Base-by-base conservation (phyloP, 1,140 invertebrate species). In the Atta cephalotes region DNA sequence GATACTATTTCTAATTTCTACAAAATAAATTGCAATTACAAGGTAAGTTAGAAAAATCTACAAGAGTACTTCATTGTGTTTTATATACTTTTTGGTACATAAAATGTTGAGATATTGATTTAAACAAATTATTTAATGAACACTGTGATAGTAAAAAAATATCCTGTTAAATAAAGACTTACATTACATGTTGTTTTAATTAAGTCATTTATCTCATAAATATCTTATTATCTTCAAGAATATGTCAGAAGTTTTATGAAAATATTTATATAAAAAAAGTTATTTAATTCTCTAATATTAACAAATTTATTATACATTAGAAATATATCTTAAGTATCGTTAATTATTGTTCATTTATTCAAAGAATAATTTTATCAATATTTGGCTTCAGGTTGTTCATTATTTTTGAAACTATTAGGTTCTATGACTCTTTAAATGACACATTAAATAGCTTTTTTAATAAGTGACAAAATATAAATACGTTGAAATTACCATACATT, bases 361-460 rank as follows among this genome's bases (percentile, higher is more conserved):
- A 66, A 82, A 25, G 14, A 74, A 12, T 58, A 70, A 81, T 68
- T 65, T 60, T 68, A 79, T 68, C 78, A 70, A 39, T 68, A 71
- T 45, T 68, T 25, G 18, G 21, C 66, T 18, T 10, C 45, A 28
- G 2, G 10, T 58, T 14, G 10, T 74, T 82, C 49, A 82, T 14
- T 56, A 82, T 39, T 66, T 53, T 58, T 14, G 35, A 82, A 16
- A 62, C n/a, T 10, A 39, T 28, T 74, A 62, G 9, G 31, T 82
- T 74, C 45, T 62, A 82, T 9, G 16, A 76, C n/a, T 74, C 35
- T 21, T 39, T 31, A 16, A 16, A 72, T 18, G 25, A 21, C 35
- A 12, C 25, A 18, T 60, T 72, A 82, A 82, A 72, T 49, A 60
- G 25, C 65, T 49, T 72, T 39, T 72, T 82, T 49, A 53, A 72